Conservation (phyloP, 2,888 invertebrate genomes). For the Lamproptera curius region DNA sequence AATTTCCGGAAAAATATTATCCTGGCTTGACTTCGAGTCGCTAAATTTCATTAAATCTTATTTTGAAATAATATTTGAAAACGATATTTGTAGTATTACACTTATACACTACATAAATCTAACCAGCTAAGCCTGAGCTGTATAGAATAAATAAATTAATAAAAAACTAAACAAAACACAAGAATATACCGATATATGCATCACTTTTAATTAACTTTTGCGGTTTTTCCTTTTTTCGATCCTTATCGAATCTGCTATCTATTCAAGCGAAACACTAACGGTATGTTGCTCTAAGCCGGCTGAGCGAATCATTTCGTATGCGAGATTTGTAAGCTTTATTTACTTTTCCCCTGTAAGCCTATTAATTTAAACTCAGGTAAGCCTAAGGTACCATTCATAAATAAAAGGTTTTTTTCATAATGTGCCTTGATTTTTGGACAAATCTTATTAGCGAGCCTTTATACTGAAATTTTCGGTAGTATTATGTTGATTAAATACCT, state of each 20-base stretch:
- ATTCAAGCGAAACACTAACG: slow-evolving; percentile 22
- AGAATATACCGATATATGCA: neutral
- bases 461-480: slow-evolving; percentile 4
- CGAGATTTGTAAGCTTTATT: slow-evolving; percentile 39
- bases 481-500: no score
- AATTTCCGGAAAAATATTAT: no score
- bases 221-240: no score
- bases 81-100: no score
- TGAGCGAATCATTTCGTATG: slow-evolving; percentile 40
- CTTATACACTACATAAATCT: neutral
- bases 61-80: no score
- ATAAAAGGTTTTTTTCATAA: slow-evolving; percentile 14
- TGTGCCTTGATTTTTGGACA: slow-evolving; percentile 7
- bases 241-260: neutral
- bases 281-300: slow-evolving; percentile 26
- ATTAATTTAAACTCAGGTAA: no score
- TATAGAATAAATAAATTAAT: neutral
- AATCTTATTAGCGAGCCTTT: slow-evolving; percentile 8
- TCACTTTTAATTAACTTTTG: neutral
- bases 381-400: slow-evolving; percentile 7
- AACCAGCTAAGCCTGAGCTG: neutral
- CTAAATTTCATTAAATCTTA: no score
- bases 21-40: no score
- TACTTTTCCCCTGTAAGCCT: slow-evolving; percentile 26
- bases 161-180: neutral